Conservation (phyloP, 2,888 invertebrate genomes). For the Diadromus collaris region DNA sequence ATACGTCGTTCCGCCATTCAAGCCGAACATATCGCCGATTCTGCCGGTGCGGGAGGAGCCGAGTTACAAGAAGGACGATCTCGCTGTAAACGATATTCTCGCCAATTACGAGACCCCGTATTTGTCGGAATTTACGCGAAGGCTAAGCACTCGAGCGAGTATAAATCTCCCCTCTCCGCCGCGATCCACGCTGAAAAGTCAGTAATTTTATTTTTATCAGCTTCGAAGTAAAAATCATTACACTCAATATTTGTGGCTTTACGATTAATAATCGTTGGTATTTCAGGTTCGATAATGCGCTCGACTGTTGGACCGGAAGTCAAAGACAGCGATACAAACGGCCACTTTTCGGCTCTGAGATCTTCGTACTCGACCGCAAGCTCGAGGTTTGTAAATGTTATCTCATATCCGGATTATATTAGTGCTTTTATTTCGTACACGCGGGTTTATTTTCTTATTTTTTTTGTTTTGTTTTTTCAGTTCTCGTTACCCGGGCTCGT, state of each 20-base stretch:
- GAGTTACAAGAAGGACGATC: conserved; percentile 63
- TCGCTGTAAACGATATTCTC: conserved; percentile 70
- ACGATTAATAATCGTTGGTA: conserved; percentile 21
- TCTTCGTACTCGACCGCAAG: conserved; percentile 71
- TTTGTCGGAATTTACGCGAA: conserved; percentile 86
- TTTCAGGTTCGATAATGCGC: conserved; percentile 66
- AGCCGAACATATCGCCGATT: conserved; percentile 72
- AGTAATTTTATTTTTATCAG: conserved; percentile 48
- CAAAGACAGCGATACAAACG: conserved; percentile 77
- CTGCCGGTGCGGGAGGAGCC: conserved; percentile 66
- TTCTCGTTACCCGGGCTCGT: conserved; percentile 70
- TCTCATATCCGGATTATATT: conserved; percentile 1
- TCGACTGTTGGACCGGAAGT: conserved; percentile 67
- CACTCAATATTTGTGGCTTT: neutral
- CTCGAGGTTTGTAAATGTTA: conserved; percentile 69
- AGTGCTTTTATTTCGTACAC: neutral
- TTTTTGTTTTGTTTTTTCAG: conserved; percentile 41
- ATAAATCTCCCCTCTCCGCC: conserved; percentile 69
- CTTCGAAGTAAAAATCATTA: neutral
- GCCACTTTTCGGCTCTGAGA: conserved; percentile 75
- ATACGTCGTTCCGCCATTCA: conserved; percentile 70
- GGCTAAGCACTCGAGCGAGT: conserved; percentile 79
- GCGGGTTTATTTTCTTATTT: neutral
- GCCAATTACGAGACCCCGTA: conserved; percentile 85
- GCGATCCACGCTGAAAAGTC: conserved; percentile 72